Percentiles rank a stretch among this genome's conserved stretches.
Conservation (phyloP, 2,113 vertebrate species). For the Cyphomyrus plagiostoma region DNA sequence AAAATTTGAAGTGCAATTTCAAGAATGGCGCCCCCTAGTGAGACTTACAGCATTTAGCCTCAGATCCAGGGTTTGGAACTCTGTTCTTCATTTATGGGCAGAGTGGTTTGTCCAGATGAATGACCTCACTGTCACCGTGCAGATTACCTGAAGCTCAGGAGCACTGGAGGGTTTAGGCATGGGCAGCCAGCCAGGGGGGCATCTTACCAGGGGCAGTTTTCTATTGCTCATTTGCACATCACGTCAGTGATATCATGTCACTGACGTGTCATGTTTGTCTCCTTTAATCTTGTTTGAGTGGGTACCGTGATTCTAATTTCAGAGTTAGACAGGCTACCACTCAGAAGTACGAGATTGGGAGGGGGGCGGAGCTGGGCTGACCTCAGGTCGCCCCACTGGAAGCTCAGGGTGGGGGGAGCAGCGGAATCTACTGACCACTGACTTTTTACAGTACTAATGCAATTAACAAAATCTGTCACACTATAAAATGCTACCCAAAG, state of each 20-base stretch:
- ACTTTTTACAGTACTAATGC: neutral
- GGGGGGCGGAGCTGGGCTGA: neutral
- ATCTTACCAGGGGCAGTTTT: neutral
- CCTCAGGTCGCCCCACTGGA: neutral
- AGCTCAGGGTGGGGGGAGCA: neutral
- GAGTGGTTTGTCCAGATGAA: neutral
- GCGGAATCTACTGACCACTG: neutral
- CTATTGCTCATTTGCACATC: too few relatives aligned
- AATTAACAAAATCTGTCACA: too few relatives aligned
- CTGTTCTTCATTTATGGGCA: neutral
- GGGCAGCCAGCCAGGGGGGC: neutral
- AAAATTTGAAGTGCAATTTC: neutral
- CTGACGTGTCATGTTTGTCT: too few relatives aligned
- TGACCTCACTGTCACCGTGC: too few relatives aligned
- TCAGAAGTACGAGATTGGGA: neutral
- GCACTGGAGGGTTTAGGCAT: neutral
- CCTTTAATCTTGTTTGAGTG: neutral
- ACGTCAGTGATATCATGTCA: too few relatives aligned
- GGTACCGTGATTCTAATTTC: neutral
- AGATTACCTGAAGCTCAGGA: neutral
- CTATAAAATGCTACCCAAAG: too few relatives aligned
- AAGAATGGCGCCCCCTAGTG: neutral
- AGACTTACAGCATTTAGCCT: neutral
- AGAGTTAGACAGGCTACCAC: neutral
- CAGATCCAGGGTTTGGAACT: neutral